These are phyloP conservation scores for Doryteuthis pealeii DNA, from an alignment of 1,140 invertebrate genomes.

Conservation along the genomic window DNA sequence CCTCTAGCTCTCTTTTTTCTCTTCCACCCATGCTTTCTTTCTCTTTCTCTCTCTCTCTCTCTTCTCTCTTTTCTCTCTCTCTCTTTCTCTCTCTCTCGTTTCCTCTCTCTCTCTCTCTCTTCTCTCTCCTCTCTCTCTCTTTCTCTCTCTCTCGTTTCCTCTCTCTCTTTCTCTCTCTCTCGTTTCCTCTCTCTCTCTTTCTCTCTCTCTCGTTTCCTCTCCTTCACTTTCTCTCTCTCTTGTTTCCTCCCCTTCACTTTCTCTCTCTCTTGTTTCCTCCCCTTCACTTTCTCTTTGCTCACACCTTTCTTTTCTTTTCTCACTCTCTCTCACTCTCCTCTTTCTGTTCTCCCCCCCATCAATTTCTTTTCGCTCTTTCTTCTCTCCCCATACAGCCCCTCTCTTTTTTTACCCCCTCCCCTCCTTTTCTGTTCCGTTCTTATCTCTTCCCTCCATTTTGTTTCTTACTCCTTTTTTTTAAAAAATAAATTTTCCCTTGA, in stretches of 20 bases:
- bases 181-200: not conserved
- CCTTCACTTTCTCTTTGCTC: not conserved
- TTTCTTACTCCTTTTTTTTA: too few species aligned
- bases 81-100: not conserved
- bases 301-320: too few species aligned
- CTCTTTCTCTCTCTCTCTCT: not conserved
- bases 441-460: too few species aligned
- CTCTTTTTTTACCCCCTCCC: too few species aligned
- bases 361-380: too few species aligned
- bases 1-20: too few species aligned
- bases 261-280: not conserved
- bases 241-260: not conserved
- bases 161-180: not conserved
- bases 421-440: too few species aligned
- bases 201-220: not conserved
- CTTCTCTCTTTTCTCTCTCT: not conserved
- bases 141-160: not conserved
- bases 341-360: too few species aligned
- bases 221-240: not conserved
- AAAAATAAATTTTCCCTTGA: too few species aligned
- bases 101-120: not conserved
- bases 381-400: too few species aligned
- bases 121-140: not conserved
- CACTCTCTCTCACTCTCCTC: too few species aligned
- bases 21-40: not conserved